Conservation (phyloP, 2,888 invertebrate genomes). For the Acleris sparsana region DNA sequence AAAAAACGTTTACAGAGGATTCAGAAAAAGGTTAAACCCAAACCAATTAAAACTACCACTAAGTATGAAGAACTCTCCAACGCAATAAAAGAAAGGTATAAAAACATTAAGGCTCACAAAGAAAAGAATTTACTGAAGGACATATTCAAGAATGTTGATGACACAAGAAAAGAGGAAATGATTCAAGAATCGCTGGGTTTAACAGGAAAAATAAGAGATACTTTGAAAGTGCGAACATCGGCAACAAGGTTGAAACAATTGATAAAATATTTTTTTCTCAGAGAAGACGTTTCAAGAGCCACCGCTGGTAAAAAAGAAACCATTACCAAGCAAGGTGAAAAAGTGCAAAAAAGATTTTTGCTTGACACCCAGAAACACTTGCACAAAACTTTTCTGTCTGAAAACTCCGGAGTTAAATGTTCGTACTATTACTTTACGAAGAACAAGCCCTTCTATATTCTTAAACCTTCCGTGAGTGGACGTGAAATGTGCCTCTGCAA, state of each 20-base stretch:
- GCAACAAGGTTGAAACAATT: conserved; percentile 18
- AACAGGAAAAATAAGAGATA: conserved; percentile 10
- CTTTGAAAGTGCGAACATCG: conserved; percentile 6
- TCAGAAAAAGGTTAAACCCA: conserved; percentile 11
- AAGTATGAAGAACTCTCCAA: conserved; percentile 28
- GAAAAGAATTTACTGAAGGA: no score
- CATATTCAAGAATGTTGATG: conserved; percentile 19
- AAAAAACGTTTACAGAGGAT: conserved; percentile 33
- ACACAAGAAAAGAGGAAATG: conserved; percentile 17
- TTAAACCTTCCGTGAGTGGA: conserved; percentile 37
- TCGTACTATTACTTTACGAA: conserved; percentile 41
- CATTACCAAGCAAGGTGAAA: conserved; percentile 31
- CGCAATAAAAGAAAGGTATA: conserved; percentile 37
- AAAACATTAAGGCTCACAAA: conserved; percentile 15
- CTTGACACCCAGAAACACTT: conserved; percentile 40
- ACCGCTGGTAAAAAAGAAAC: conserved; percentile 44
- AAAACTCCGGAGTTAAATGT: conserved; percentile 38
- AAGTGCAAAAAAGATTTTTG: conserved; percentile 40
- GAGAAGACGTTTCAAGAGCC: conserved; percentile 41
- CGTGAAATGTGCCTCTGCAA: conserved; percentile 41
- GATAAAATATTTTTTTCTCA: conserved; percentile 36
- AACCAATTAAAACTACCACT: conserved; percentile 6
- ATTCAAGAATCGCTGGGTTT: conserved; percentile 23
- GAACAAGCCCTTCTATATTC: conserved; percentile 39
- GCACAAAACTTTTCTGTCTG: conserved; percentile 37